These are phyloP conservation scores for Circaetus cinerascens DNA, from an alignment of 2,113 vertebrate genomes.

Conservation along the genomic window DNA sequence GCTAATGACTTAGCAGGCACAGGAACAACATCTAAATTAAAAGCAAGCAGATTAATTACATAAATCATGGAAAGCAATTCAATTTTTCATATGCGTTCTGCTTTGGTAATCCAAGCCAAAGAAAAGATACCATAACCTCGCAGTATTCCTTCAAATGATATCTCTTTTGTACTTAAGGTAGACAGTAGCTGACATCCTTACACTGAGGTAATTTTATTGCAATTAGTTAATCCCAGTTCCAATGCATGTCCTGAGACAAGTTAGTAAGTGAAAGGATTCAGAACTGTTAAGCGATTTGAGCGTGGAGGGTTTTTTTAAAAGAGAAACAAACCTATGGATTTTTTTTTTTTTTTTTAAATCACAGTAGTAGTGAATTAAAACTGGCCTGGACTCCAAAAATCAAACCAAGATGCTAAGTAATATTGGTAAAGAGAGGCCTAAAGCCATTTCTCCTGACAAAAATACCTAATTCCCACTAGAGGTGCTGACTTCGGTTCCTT, in stretches of 20 bases:
- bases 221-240: background rate
- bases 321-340: background rate
- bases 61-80: slow-evolving; percentile 22
- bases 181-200: background rate
- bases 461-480: background rate
- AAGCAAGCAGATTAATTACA: slow-evolving; percentile 36
- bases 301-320: background rate
- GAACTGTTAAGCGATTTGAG: background rate
- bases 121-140: background rate
- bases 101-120: slow-evolving; percentile 6
- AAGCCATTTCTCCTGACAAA: background rate
- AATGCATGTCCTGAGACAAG: background rate
- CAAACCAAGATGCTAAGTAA: background rate
- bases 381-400: background rate
- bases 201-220: background rate
- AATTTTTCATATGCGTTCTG: background rate
- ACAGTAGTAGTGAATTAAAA: background rate
- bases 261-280: background rate
- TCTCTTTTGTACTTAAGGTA: background rate
- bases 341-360: background rate
- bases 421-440: background rate
- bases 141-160: background rate
- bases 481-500: background rate
- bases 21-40: slow-evolving; percentile 49
- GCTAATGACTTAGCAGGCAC: slow-evolving; percentile 27